A percentile compares a stretch with the other conserved stretches of the same genome.
Evolutionary conservation across 64 coral and sea anemone genomes (phyloP).

Genomic region (Catalaphyllia jardinei): DNA sequence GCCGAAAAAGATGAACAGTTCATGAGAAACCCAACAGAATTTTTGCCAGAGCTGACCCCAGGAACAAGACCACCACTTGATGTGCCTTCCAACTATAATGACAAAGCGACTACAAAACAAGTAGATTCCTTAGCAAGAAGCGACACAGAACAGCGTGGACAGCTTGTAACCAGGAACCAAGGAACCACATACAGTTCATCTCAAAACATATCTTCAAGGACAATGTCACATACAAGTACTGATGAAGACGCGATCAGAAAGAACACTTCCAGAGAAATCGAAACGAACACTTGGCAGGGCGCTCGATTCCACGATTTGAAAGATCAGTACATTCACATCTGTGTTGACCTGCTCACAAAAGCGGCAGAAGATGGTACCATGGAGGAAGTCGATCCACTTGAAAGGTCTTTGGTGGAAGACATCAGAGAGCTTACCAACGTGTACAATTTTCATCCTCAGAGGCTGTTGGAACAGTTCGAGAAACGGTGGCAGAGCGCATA

Average conservation of each 20-base stretch:
- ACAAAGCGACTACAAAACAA: neutral
- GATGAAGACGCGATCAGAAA: neutral
- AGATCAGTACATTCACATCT: neutral
- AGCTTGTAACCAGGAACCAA: neutral
- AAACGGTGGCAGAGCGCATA: neutral
- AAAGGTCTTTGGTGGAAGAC: constrained; percentile 1
- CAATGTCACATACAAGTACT: neutral
- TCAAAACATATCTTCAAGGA: neutral
- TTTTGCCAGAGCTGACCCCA: neutral
- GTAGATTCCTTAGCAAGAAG: neutral
- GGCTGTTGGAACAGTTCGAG: neutral
- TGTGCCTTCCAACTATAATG: neutral
- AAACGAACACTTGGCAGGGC: neutral
- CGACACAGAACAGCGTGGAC: neutral
- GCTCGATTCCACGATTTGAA: constrained; percentile 11
- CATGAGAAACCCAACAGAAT: neutral
- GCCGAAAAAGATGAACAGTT: neutral
- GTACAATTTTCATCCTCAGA: neutral
- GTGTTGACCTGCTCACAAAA: neutral
- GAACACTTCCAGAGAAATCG: neutral
- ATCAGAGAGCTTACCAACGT: constrained; percentile 3
- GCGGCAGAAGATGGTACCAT: neutral
- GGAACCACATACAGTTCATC: neutral
- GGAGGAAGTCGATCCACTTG: neutral
- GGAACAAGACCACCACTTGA: neutral